Conservation (phyloP, 2,797 vertebrate genomes). For the Emydoidea blandingii region DNA sequence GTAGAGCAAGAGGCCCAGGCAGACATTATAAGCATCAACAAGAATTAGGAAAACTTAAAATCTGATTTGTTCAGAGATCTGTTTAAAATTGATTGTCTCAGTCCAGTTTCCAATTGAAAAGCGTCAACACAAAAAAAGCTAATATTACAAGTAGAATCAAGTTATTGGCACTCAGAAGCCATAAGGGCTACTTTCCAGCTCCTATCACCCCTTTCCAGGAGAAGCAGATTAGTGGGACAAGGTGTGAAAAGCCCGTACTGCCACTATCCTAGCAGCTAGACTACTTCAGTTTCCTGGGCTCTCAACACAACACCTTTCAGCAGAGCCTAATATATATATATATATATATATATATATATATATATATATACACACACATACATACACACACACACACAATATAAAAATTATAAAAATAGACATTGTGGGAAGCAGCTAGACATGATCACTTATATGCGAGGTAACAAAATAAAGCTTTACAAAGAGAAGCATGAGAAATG, state of each 20-base stretch:
- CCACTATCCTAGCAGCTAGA: background rate
- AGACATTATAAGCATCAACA: background rate
- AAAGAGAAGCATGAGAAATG: background rate
- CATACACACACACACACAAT: too few relatives aligned
- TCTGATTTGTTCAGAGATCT: background rate
- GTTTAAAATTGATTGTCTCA: conserved; percentile 4
- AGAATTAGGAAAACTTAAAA: background rate
- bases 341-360: background rate
- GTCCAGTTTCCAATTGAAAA: background rate
- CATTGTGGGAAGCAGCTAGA: background rate
- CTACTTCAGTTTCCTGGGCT: background rate
- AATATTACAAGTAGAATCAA: background rate
- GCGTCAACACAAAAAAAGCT: fast-evolving
- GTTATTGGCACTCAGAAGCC: background rate
- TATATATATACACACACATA: too few relatives aligned
- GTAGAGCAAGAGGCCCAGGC: background rate
- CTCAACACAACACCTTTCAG: background rate
- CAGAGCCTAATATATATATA: background rate
- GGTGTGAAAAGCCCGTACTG: background rate
- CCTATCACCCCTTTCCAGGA: background rate
- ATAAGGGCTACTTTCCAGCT: background rate
- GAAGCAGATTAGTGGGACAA: background rate
- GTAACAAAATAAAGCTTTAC: background rate
- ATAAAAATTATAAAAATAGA: background rate
- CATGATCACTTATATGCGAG: background rate